These are phyloP conservation scores for Corythornis vintsioides DNA, from an alignment of 2,113 vertebrate species.

Conservation along the genomic window DNA sequence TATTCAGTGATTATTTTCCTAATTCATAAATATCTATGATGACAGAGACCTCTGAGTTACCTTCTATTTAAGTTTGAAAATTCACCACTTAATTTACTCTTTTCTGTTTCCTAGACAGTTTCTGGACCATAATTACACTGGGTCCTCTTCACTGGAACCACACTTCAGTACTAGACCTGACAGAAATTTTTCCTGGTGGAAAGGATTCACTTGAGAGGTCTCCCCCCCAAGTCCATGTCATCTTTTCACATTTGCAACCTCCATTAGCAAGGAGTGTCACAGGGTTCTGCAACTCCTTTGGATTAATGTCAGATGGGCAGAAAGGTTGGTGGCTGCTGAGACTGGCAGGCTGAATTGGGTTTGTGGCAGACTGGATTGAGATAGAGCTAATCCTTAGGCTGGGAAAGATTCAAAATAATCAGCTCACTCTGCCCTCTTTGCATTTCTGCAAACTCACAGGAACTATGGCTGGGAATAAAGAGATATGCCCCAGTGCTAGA, in stretches of 20 bases:
- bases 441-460: background rate
- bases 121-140: background rate
- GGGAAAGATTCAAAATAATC: background rate
- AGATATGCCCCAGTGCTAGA: fast-evolving
- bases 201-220: background rate
- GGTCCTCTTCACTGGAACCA: background rate
- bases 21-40: background rate
- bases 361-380: background rate
- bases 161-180: background rate
- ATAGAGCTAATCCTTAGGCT: background rate
- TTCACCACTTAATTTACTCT: background rate
- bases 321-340: background rate
- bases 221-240: background rate
- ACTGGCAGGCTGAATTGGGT: background rate
- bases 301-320: background rate
- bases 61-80: background rate
- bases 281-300: background rate
- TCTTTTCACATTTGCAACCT: background rate
- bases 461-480: background rate
- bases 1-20: background rate
- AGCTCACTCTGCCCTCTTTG: background rate
- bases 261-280: background rate
- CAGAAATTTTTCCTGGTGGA: background rate
- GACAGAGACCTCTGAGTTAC: background rate
- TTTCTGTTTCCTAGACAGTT: background rate